These are phyloP conservation scores for Dryomyza anilis DNA, from an alignment of 2,888 invertebrate species.

Conservation along the genomic window DNA sequence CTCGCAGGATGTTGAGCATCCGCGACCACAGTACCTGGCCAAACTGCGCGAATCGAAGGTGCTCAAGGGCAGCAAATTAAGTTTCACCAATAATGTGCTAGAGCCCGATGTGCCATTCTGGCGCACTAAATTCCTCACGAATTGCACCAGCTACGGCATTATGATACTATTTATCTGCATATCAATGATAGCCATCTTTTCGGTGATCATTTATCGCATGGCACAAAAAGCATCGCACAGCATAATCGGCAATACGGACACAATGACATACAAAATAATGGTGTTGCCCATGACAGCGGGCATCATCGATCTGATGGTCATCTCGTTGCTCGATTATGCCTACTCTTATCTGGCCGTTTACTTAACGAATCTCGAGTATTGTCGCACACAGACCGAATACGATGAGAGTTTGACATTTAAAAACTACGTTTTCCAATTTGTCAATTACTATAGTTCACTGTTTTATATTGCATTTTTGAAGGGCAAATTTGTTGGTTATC, in stretches of 20 bases:
- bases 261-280: conserved; percentile 67
- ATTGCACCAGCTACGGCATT: conserved; percentile 72
- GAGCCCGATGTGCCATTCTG: conserved; percentile 81
- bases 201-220: conserved; percentile 78
- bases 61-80: conserved; percentile 60
- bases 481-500: conserved; percentile 80
- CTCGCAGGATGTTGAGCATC: conserved; percentile 75
- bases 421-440: conserved; percentile 85
- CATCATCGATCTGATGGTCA: conserved; percentile 76
- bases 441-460: conserved; percentile 87
- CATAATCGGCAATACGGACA: conserved; percentile 62
- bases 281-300: conserved; percentile 78
- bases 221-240: conserved; percentile 67
- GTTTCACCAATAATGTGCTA: conserved; percentile 65
- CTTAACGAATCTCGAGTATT: conserved; percentile 76
- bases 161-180: conserved; percentile 66
- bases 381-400: conserved; percentile 83
- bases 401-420: conserved; percentile 86
- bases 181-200: conserved; percentile 76
- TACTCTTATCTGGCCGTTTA: conserved; percentile 71
- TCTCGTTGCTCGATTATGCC: conserved; percentile 74
- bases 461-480: conserved; percentile 83
- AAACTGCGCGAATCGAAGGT: conserved; percentile 65
- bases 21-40: conserved; percentile 76
- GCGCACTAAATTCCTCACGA: conserved; percentile 74